These are phyloP conservation scores for Stomatorhinus ivindoensis DNA, from an alignment of 2,113 vertebrate species.

Conservation along the genomic window DNA sequence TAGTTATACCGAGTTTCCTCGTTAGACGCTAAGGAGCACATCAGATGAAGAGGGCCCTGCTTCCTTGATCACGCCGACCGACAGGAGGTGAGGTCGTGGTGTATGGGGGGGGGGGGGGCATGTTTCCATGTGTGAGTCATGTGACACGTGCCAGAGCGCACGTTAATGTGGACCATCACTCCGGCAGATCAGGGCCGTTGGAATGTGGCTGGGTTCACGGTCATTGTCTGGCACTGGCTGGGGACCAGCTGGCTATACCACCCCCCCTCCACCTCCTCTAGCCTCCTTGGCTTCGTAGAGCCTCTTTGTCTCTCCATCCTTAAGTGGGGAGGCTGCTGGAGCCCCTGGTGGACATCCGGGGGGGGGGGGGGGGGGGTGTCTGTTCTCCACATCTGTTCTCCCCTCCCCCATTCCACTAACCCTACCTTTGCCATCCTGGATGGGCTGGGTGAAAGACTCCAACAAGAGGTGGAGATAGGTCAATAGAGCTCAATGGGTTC, in stretches of 20 bases:
- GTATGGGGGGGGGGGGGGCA: no score
- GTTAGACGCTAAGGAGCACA: not conserved
- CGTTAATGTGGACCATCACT: not conserved
- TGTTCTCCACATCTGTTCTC: not conserved
- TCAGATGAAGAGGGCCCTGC: not conserved
- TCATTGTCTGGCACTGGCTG: not conserved
- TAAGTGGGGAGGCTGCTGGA: slow-evolving; percentile 1
- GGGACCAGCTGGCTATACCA: slow-evolving; percentile 10
- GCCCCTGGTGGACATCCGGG: not conserved
- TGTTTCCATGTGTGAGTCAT: not conserved
- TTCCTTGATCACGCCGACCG: not conserved
- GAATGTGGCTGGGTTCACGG: slow-evolving; percentile 9
- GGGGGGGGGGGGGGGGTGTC: not conserved
- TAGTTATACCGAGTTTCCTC: not conserved
- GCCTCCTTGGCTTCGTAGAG: slow-evolving; percentile 8
- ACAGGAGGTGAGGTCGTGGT: not conserved
- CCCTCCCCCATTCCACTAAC: not conserved
- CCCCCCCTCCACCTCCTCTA: slow-evolving; percentile 6
- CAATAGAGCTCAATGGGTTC: not conserved
- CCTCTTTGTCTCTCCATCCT: slow-evolving; percentile 16
- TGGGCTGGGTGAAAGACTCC: not conserved
- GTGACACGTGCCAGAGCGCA: not conserved
- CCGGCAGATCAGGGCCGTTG: not conserved
- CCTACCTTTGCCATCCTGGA: not conserved
- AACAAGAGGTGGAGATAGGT: not conserved